phyloP scores from a whole-genome alignment of 2,797 vertebrate genomes.

The Hippoglossus hippoglossus region DNA sequence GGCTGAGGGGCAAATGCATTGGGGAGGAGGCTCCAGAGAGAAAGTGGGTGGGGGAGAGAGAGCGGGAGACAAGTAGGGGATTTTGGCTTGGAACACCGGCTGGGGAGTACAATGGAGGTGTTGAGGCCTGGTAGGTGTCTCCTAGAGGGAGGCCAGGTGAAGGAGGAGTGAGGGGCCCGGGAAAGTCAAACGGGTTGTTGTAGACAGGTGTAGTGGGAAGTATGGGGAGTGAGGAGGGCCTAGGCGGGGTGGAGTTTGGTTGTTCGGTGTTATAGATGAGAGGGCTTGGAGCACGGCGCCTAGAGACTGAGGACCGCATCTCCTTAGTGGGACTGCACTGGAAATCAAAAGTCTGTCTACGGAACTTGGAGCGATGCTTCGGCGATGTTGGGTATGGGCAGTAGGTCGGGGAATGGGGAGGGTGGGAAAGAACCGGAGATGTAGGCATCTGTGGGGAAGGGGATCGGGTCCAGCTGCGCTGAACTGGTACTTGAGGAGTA shows the following conservation, averaged over 20 bases:
- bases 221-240: slow-evolving; percentile 86
- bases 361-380: slow-evolving; percentile 86
- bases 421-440: slow-evolving; percentile 78
- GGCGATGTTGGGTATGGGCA: slow-evolving; percentile 86
- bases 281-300: slow-evolving; percentile 91
- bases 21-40: slow-evolving; percentile 87
- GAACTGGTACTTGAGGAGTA: slow-evolving; percentile 71
- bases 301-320: slow-evolving; percentile 76
- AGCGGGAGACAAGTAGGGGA: slow-evolving; percentile 82
- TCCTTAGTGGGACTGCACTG: slow-evolving; percentile 81
- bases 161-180: slow-evolving; percentile 86
- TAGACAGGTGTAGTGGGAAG: slow-evolving; percentile 86
- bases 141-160: slow-evolving; percentile 81
- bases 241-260: slow-evolving; percentile 87
- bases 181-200: slow-evolving; percentile 88
- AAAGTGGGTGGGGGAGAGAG: slow-evolving; percentile 89
- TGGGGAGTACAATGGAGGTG: slow-evolving; percentile 83
- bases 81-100: slow-evolving; percentile 74
- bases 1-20: slow-evolving; percentile 79
- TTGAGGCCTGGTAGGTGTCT: slow-evolving; percentile 80
- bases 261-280: slow-evolving; percentile 90
- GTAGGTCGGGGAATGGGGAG: slow-evolving; percentile 85
- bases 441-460: slow-evolving; percentile 77
- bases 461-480: slow-evolving; percentile 81
- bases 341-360: slow-evolving; percentile 84